Conservation (phyloP, 2,888 invertebrate genomes). For the Euplagia quadripunctaria region DNA sequence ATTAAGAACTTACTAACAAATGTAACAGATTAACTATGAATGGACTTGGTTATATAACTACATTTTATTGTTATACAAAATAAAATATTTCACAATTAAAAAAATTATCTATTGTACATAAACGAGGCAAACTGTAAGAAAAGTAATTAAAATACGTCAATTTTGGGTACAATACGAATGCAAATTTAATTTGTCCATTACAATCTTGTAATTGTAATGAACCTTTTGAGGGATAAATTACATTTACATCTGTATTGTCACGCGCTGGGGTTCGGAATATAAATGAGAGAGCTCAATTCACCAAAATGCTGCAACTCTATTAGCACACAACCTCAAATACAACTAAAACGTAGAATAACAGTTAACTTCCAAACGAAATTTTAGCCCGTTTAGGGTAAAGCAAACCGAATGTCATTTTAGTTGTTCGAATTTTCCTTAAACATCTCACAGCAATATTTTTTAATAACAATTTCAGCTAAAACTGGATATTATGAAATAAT, state of each 20-base stretch:
- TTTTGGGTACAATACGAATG: background rate
- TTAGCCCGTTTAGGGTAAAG: background rate
- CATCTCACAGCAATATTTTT: background rate
- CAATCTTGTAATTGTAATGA: background rate
- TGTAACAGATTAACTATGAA: too few species aligned
- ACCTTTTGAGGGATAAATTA: conserved; percentile 1
- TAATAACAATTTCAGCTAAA: too few species aligned
- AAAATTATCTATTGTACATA: too few species aligned
- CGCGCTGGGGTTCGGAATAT: background rate
- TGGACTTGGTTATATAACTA: too few species aligned
- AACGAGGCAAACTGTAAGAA: background rate
- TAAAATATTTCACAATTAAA: too few species aligned
- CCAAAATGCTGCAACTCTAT: background rate
- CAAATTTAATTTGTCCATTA: background rate
- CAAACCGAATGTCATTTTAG: background rate
- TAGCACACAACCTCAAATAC: background rate
- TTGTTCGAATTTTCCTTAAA: background rate
- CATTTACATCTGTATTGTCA: conserved; percentile 5
- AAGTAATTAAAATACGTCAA: background rate
- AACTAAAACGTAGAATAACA: background rate
- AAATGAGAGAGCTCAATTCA: background rate
- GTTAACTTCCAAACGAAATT: background rate
- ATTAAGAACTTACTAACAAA: too few species aligned
- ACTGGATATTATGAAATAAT: too few species aligned
- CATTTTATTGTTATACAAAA: too few species aligned